Evolutionary conservation across 2,888 invertebrate genomes (phyloP).

Genomic region (Rhingia campestris): DNA sequence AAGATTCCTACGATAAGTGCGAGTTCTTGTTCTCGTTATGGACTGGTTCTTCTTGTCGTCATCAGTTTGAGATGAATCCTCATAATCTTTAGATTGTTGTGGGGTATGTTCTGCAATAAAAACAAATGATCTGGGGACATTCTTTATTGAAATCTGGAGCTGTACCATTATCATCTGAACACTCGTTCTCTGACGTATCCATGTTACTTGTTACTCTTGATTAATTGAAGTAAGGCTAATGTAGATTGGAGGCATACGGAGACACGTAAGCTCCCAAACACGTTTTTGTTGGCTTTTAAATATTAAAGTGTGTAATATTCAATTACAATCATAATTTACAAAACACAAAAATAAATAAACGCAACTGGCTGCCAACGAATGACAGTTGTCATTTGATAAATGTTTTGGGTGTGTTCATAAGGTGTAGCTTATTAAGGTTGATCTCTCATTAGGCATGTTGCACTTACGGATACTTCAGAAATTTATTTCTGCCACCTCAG

Average conservation of each 20-base stretch:
- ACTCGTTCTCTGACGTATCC: constrained; percentile 7
- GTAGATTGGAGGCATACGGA: too few relatives aligned
- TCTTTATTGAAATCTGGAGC: background rate
- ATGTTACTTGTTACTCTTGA: background rate
- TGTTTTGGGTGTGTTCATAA: constrained; percentile 1
- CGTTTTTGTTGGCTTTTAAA: too few relatives aligned
- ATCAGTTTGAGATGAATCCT: constrained; percentile 24
- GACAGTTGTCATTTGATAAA: constrained; percentile 15
- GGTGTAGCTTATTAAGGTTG: background rate
- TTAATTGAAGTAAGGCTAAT: too few relatives aligned
- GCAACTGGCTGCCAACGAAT: background rate
- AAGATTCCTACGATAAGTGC: constrained; percentile 14
- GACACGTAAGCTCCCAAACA: too few relatives aligned
- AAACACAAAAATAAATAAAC: constrained; percentile 28
- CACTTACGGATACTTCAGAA: too few relatives aligned
- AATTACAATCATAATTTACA: background rate
- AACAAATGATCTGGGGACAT: background rate
- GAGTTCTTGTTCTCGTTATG: constrained; percentile 32
- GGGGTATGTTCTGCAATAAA: constrained; percentile 9
- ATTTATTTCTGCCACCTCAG: too few relatives aligned
- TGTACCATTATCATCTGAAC: constrained; percentile 15
- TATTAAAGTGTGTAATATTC: too few relatives aligned
- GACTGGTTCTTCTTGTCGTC: background rate
- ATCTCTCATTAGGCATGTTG: too few relatives aligned
- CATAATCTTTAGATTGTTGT: background rate